Evolutionary conservation across 2,113 vertebrate genomes (phyloP), one percentile per base, ranked within the genome.

Genomic region (Pungitius pungitius): DNA sequence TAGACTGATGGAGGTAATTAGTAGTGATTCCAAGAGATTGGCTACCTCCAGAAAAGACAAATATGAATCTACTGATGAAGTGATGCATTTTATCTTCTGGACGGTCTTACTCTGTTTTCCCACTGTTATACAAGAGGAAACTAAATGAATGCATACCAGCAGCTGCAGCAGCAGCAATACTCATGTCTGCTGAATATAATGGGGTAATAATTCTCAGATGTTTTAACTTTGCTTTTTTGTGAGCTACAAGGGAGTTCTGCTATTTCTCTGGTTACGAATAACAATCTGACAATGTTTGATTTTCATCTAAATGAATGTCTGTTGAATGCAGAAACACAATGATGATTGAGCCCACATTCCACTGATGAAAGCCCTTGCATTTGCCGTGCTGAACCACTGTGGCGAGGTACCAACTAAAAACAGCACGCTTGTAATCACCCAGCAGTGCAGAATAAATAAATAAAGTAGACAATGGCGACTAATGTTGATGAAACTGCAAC

Each of bases 1-100:
- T 77, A 61, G 57, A 80, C 84, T 70, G 55, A 69, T 73, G 75
- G 58, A 73, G 69, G 65, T 75, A 77, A 83, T 87, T 76, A 81
- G 59, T 67, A 1, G 13, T 67, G 67, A 81, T 79, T 82, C 68
- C 67, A 52, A 65, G 43, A 61, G 69, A 72, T 68, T 0, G 45
- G 45, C 43, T 51, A 30, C 13, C 24, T 77, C 61, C 82, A 74
- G 59, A 40, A 75, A 45, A 61, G 27, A 77, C 33, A 58, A 66
- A 51, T 62, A 58, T 66, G 14, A 78, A 69, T 62, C 30, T 13
- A 15, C 22, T 66, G 22, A 54, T 66, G 55, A 54, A 1, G 10
- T 45, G 43, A 17, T 0, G 1, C 26, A 14, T 62, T 61, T 18
- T 45, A 49, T 67, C 24, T 24, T 57, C 24, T 71, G 58, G 43